phyloP scores from a whole-genome alignment of 2,797 vertebrate species.

The Alcedo quadribrachys region DNA sequence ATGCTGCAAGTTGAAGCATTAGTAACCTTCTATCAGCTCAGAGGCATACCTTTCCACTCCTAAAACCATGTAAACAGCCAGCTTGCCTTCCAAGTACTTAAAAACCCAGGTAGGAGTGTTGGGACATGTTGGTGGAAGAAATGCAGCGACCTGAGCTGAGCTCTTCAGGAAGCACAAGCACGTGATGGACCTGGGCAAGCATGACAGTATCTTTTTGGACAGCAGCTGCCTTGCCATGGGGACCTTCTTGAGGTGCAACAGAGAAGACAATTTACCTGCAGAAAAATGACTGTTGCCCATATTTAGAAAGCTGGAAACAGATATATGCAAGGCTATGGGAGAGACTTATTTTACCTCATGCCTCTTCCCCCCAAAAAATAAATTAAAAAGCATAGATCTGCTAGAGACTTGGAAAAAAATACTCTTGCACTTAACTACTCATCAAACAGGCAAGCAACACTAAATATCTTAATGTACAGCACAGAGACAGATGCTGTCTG shows the following conservation, averaged over 20 bases:
- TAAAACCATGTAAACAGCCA: constrained; percentile 45
- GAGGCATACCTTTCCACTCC: constrained; percentile 52
- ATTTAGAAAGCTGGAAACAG: not conserved
- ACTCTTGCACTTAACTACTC: not conserved
- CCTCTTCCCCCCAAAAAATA: not conserved
- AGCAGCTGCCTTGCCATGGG: fast-evolving
- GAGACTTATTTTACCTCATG: not conserved
- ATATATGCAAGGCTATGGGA: not conserved
- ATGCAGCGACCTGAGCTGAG: not conserved
- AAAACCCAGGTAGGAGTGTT: not conserved
- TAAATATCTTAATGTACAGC: not conserved
- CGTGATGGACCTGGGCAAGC: fast-evolving
- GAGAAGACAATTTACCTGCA: not conserved
- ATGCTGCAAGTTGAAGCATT: constrained; percentile 19
- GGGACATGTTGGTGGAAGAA: constrained; percentile 5
- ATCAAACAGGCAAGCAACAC: fast-evolving
- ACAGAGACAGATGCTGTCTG: not conserved
- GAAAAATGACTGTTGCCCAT: not conserved
- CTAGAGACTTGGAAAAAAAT: not conserved
- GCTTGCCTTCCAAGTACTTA: constrained; percentile 13
- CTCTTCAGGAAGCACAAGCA: not conserved
- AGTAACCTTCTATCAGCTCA: constrained; percentile 19
- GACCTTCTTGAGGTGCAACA: not conserved
- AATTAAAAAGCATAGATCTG: not conserved
- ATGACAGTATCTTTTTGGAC: fast-evolving